Percentiles rank a stretch among this genome's conserved stretches.
These are phyloP conservation scores for Phengaris arion DNA, from an alignment of 2,888 invertebrate genomes.

Conservation along the genomic window DNA sequence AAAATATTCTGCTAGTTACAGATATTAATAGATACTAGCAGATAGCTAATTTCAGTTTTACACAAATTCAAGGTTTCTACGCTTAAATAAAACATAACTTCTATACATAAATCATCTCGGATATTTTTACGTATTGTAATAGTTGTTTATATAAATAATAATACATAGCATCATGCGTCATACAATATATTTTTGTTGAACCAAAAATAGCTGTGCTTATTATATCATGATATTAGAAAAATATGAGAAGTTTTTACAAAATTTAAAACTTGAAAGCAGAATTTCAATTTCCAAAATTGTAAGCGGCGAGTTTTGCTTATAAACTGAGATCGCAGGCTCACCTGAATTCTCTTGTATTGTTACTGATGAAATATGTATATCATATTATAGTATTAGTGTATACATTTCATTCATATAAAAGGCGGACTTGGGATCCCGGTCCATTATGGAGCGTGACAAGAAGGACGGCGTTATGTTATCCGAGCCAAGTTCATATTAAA, in stretches of 20 bases:
- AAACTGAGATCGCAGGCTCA: no score
- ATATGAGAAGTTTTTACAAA: not conserved
- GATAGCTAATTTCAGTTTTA: not conserved
- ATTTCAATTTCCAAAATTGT: not conserved
- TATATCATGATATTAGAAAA: not conserved
- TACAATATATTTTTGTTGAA: not conserved
- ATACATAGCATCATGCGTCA: not conserved
- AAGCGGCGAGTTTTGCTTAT: not conserved
- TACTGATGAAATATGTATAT: no score
- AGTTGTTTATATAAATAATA: conserved; percentile 11
- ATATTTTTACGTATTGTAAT: not conserved
- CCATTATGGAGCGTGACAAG: not conserved
- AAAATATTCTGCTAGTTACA: no score
- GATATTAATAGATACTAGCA: no score
- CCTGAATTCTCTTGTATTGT: no score
- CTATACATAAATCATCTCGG: not conserved
- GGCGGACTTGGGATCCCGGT: not conserved
- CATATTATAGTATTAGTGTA: no score
- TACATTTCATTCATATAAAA: no score
- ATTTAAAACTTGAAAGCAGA: not conserved
- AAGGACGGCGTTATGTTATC: not conserved
- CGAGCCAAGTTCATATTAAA: not conserved
- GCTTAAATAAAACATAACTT: conserved; percentile 9
- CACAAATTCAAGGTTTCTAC: not conserved
- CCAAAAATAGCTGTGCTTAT: not conserved